Conservation (phyloP, 2,113 vertebrate genomes). For the Struthio camelus region DNA sequence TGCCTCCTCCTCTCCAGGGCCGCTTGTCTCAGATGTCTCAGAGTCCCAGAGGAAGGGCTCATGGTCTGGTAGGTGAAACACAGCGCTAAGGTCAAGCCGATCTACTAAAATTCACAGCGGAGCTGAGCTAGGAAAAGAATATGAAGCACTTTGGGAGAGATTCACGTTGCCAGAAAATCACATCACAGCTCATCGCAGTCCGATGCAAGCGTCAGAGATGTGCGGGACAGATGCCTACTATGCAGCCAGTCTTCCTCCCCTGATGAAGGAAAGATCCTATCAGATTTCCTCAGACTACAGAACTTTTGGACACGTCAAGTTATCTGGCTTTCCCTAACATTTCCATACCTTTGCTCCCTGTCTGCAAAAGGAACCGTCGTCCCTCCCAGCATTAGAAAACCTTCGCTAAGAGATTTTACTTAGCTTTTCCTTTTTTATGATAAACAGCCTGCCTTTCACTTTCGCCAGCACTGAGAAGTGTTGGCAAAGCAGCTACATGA, state of each 20-base stretch:
- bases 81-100: neutral
- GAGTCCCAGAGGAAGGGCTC: neutral
- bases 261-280: neutral
- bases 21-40: neutral
- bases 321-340: neutral
- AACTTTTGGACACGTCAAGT: neutral
- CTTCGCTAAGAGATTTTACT: neutral
- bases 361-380: neutral
- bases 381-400: neutral
- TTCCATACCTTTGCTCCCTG: neutral
- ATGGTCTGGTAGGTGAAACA: neutral
- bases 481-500: neutral
- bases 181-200: neutral
- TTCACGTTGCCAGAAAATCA: neutral
- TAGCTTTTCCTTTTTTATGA: neutral
- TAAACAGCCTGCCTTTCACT: neutral
- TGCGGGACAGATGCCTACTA: neutral
- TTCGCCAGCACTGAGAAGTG: neutral
- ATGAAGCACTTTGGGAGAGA: neutral
- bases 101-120: neutral
- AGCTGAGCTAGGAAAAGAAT: neutral
- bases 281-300: neutral
- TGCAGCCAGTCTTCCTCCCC: neutral
- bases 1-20: neutral
- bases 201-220: rapidly evolving